phyloP scores from a whole-genome alignment of 2,888 invertebrate species.

The Quadroppia sp. region DNA sequence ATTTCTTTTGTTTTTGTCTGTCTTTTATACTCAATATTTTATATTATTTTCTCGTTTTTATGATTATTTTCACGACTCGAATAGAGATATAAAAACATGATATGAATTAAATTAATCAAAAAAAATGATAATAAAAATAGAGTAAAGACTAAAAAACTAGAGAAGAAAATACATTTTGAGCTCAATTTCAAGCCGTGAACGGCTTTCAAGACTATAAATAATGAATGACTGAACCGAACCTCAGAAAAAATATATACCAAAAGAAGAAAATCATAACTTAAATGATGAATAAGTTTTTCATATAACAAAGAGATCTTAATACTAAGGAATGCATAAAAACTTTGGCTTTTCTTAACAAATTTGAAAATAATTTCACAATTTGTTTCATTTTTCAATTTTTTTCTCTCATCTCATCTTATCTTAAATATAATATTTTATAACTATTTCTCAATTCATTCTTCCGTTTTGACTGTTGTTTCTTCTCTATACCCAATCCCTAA shows the following conservation, averaged over 20 bases:
- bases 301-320: not conserved
- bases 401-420: no score
- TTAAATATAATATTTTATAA: not conserved
- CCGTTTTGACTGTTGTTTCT: no score
- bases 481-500: constrained; percentile 37
- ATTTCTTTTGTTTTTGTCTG: not conserved
- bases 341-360: constrained; percentile 20
- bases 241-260: not conserved
- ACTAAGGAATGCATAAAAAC: not conserved
- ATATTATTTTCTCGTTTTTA: constrained; percentile 26
- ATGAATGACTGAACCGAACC: constrained; percentile 3
- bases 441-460: no score
- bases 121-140: not conserved
- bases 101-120: constrained; percentile 24
- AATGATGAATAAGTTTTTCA: constrained; percentile 13
- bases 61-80: constrained; percentile 13
- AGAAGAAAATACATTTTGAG: not conserved
- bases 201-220: not conserved
- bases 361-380: constrained; percentile 25
- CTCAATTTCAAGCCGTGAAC: not conserved
- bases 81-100: constrained; percentile 6
- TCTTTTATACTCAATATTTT: constrained; percentile 3
- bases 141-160: not conserved
- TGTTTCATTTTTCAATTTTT: not conserved
- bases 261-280: constrained; percentile 4